phyloP scores from a whole-genome alignment of 1,140 invertebrate species.

The Tetragonula clypearis region DNA sequence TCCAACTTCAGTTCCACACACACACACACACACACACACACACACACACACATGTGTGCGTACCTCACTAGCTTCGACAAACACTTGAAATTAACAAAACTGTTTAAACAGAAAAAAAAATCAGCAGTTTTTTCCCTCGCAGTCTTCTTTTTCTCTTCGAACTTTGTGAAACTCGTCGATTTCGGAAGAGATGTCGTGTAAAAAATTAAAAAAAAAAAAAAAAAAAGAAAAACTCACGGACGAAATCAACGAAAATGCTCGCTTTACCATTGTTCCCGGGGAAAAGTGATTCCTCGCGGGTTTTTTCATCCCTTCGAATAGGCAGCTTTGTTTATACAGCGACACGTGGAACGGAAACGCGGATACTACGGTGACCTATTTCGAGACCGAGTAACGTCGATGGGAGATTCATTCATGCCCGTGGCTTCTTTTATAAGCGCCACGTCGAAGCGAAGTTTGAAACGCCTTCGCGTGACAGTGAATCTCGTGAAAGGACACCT shows the following conservation, averaged over 20 bases:
- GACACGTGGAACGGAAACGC: not conserved
- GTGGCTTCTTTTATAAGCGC: conserved; percentile 23
- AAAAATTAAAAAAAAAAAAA: too few relatives aligned
- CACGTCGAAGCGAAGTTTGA: not conserved
- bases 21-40: too few relatives aligned
- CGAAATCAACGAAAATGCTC: not conserved
- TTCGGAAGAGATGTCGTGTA: not conserved
- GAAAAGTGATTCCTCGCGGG: not conserved
- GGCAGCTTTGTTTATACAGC: not conserved
- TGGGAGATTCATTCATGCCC: conserved; percentile 40
- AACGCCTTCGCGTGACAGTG: conserved; percentile 18
- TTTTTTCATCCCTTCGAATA: not conserved
- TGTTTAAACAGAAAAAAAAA: not conserved
- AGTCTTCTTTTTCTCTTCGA: too few relatives aligned
- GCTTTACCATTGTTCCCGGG: too few relatives aligned
- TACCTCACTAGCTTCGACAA: too few relatives aligned
- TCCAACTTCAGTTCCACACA: not conserved
- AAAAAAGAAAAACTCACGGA: not conserved
- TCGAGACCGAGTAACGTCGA: conserved; percentile 22
- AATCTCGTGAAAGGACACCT: not conserved
- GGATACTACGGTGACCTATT: conserved; percentile 42
- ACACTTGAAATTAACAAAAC: not conserved
- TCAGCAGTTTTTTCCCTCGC: not conserved
- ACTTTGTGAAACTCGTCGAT: not conserved
- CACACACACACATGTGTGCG: not conserved